phyloP scores from a whole-genome alignment of 2,888 invertebrate species.

The Oegoconia quadripuncta region DNA sequence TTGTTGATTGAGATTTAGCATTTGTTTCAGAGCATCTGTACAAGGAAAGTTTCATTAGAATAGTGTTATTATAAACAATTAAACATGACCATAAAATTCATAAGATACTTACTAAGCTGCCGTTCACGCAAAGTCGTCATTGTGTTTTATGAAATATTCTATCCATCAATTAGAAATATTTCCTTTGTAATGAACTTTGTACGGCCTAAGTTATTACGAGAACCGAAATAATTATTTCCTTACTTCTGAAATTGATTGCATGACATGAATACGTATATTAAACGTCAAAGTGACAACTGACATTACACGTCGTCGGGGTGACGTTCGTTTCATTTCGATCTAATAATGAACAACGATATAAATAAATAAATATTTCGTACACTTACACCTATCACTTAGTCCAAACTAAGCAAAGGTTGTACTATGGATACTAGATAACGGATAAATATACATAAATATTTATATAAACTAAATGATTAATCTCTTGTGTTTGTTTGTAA shows the following conservation, averaged over 20 bases:
- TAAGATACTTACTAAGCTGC: conserved; percentile 81
- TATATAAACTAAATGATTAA: no score
- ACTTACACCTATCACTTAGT: no score
- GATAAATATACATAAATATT: no score
- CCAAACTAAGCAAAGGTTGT: no score
- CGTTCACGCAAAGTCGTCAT: conserved; percentile 85
- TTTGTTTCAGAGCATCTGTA: conserved; percentile 94
- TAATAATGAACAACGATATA: no score
- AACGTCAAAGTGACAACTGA: conserved; percentile 7
- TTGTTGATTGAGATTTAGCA: conserved; percentile 95
- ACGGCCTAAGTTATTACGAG: no score
- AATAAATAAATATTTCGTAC: no score
- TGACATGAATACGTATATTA: not conserved
- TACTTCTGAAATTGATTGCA: not conserved
- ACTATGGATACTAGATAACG: no score
- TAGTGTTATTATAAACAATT: conserved; percentile 14
- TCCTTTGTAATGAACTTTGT: no score
- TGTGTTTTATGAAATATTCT: conserved; percentile 28
- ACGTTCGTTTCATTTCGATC: conserved; percentile 6
- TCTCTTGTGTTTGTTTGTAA: no score
- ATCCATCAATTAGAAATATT: conserved; percentile 30
- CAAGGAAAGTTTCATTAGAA: conserved; percentile 26
- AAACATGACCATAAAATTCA: conserved; percentile 4
- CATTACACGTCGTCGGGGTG: conserved; percentile 8
- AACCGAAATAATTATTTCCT: no score